These are phyloP conservation scores for Micromys minutus DNA, from an alignment of 2,113 vertebrate genomes.

Conservation along the genomic window DNA sequence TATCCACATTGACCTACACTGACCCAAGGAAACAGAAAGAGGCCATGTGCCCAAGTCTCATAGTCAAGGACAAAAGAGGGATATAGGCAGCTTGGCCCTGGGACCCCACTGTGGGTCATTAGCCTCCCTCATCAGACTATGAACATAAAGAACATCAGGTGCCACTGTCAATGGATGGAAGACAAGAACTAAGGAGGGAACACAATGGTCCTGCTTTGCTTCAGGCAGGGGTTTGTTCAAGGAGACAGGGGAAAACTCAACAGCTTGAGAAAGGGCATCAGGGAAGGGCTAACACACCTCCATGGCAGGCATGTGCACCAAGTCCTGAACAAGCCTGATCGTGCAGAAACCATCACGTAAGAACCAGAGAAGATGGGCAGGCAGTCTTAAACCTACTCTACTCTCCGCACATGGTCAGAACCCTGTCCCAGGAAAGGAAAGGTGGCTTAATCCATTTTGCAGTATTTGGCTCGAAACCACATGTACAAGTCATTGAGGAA, in stretches of 20 bases:
- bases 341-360: neutral
- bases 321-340: neutral
- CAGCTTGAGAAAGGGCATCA: neutral
- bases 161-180: fast-evolving
- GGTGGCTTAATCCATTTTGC: neutral
- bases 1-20: neutral
- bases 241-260: neutral
- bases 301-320: fast-evolving
- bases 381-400: too few relatives aligned
- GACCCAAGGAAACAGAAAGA: constrained; percentile 6
- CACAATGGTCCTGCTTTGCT: fast-evolving
- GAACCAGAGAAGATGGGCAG: neutral
- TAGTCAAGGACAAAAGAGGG: neutral
- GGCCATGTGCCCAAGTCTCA: neutral
- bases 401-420: neutral
- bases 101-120: neutral
- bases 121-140: neutral
- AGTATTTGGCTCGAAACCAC: neutral
- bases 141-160: neutral
- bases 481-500: neutral
- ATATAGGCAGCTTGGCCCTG: too few relatives aligned
- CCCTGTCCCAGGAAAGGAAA: neutral
- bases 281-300: neutral
- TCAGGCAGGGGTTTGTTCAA: neutral
- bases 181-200: neutral